Evolutionary conservation across 2,797 vertebrate species (phyloP).

Genomic region (Eptatretus atami): DNA sequence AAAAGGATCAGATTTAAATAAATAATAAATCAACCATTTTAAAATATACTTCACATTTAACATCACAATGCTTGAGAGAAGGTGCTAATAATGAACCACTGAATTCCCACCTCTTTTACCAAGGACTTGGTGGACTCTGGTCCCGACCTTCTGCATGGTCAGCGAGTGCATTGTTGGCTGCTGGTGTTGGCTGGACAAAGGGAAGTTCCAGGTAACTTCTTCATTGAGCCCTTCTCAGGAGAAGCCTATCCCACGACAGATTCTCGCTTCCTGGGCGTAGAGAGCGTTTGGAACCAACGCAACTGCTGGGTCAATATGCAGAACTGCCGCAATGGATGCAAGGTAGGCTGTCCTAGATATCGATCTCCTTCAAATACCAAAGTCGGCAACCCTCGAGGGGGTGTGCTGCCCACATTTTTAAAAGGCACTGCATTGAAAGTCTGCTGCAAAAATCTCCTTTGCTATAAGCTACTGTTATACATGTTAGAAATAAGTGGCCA

Average conservation of each 20-base stretch:
- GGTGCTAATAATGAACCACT: too few species aligned
- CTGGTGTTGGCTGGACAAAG: constrained; percentile 36
- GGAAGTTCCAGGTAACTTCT: constrained; percentile 36
- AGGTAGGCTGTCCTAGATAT: constrained; percentile 13
- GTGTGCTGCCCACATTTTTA: too few species aligned
- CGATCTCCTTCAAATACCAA: too few species aligned
- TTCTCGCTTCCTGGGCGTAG: constrained; percentile 38
- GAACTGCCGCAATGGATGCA: constrained; percentile 32
- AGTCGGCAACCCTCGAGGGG: too few species aligned
- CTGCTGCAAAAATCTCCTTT: too few species aligned
- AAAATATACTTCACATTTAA: too few species aligned
- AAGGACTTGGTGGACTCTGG: constrained; percentile 16
- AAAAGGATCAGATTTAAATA: too few species aligned
- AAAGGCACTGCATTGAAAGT: too few species aligned
- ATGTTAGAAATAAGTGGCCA: too few species aligned
- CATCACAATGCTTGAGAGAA: too few species aligned
- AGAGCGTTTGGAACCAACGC: constrained; percentile 52
- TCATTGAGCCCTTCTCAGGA: constrained; percentile 44
- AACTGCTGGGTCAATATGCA: constrained; percentile 82
- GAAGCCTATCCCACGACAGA: constrained; percentile 18
- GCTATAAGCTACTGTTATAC: too few species aligned
- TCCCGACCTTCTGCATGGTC: constrained; percentile 22
- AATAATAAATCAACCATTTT: too few species aligned
- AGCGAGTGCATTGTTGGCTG: constrained; percentile 52
- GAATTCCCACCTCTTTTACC: neutral